These are phyloP conservation scores for Dryobota labecula DNA, from an alignment of 2,888 invertebrate genomes.

Conservation along the genomic window DNA sequence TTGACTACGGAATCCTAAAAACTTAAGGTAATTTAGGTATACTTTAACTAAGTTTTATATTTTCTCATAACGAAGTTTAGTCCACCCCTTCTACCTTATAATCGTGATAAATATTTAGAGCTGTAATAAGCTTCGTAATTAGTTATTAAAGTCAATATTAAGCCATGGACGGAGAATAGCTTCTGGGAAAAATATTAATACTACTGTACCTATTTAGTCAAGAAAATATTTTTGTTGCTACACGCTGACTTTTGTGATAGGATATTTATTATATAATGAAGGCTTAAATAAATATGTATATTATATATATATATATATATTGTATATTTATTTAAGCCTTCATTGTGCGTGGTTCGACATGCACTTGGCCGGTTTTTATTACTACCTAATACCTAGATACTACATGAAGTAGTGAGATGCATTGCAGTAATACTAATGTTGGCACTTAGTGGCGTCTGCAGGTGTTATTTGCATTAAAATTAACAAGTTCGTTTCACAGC, in stretches of 20 bases:
- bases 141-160: conserved; percentile 52
- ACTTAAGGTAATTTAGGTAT: conserved; percentile 1
- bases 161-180: conserved; percentile 14
- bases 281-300: too few species aligned
- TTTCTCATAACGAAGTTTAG: conserved; percentile 37
- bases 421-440: conserved; percentile 9
- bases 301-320: too few species aligned
- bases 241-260: neutral
- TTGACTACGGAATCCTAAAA: too few species aligned
- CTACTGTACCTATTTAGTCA: neutral
- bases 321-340: too few species aligned
- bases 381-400: neutral
- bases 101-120: conserved; percentile 54
- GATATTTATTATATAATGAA: too few species aligned
- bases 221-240: conserved; percentile 16
- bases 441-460: neutral
- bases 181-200: conserved; percentile 15
- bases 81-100: conserved; percentile 44
- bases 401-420: neutral
- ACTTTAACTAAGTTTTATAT: conserved; percentile 43
- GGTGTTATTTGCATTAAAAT: conserved; percentile 17
- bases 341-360: too few species aligned
- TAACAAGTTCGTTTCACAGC: conserved; percentile 14
- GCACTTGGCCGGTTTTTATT: too few species aligned
- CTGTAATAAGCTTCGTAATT: conserved; percentile 48